Conservation (phyloP, 2,113 vertebrate genomes). For the Panthera leo region DNA sequence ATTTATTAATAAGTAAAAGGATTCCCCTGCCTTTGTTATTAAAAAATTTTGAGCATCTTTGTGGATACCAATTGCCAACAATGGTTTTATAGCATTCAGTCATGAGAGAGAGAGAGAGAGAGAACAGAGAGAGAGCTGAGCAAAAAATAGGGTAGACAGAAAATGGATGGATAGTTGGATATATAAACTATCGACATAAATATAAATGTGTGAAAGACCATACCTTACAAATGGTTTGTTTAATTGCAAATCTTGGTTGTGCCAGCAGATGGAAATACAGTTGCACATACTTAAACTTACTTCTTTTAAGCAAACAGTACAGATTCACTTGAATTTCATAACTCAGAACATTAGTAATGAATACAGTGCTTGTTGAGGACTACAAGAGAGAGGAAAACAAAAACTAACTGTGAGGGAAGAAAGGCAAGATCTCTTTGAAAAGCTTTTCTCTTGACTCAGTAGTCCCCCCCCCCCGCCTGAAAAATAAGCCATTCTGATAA, state of each 20-base stretch:
- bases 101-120: conserved; percentile 70
- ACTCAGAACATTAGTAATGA: conserved; percentile 69
- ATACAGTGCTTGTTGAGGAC: conserved; percentile 40
- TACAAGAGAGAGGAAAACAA: neutral
- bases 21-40: conserved; percentile 78
- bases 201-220: conserved; percentile 70
- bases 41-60: conserved; percentile 81
- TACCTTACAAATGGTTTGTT: conserved; percentile 75
- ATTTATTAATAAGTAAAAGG: conserved; percentile 87
- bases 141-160: neutral
- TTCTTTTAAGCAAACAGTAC: conserved; percentile 80
- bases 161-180: neutral
- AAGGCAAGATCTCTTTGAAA: neutral
- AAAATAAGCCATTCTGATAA: conserved; percentile 50
- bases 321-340: conserved; percentile 81
- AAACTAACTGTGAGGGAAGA: neutral
- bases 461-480: neutral
- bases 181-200: neutral
- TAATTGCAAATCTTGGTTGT: conserved; percentile 77
- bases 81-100: conserved; percentile 80
- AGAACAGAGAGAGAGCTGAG: neutral
- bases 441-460: neutral
- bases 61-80: conserved; percentile 77
- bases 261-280: conserved; percentile 77
- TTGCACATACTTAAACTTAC: conserved; percentile 80